phyloP scores from a whole-genome alignment of 2,113 vertebrate genomes.

The Cyprichromis sp. region DNA sequence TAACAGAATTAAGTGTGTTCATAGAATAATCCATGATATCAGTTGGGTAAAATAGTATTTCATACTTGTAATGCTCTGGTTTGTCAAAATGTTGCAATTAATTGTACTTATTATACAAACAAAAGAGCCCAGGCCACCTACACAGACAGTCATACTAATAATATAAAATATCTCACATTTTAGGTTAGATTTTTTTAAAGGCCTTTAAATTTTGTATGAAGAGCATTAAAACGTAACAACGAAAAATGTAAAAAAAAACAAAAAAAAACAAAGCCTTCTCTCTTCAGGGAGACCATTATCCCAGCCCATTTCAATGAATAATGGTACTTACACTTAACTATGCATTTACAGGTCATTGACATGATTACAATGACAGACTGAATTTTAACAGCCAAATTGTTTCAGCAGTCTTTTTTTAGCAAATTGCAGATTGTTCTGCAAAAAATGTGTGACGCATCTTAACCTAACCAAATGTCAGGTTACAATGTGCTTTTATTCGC shows the following conservation, averaged over 20 bases:
- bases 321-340: neutral
- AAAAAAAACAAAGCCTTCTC: neutral
- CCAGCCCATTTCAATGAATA: neutral
- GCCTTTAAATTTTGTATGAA: fast-evolving
- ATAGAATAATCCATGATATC: neutral
- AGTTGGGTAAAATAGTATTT: neutral
- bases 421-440: neutral
- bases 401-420: neutral
- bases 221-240: neutral
- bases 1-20: neutral
- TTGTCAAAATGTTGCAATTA: neutral
- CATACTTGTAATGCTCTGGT: neutral
- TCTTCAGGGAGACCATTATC: neutral
- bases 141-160: neutral
- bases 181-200: neutral
- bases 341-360: neutral
- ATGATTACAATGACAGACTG: neutral
- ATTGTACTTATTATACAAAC: neutral
- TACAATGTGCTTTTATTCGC: neutral
- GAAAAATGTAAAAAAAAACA: neutral
- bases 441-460: neutral
- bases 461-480: neutral
- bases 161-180: neutral
- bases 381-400: neutral
- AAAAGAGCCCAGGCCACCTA: neutral